phyloP scores from a whole-genome alignment of 2,113 vertebrate species.

The Cardinalis cardinalis region DNA sequence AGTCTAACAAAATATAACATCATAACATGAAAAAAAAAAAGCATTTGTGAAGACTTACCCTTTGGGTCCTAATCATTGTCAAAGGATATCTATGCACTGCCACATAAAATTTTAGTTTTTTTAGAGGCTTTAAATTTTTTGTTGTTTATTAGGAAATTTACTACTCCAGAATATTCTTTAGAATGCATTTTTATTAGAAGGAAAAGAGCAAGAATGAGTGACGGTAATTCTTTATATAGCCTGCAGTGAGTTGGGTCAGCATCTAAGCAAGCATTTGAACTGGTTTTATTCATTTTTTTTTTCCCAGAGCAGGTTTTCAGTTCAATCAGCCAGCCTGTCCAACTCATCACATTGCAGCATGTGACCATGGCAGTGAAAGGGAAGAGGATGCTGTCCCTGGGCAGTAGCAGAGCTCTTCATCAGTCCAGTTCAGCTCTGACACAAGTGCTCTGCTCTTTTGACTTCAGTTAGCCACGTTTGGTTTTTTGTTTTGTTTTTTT shows the following conservation, averaged over 20 bases:
- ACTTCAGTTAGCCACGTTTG: neutral
- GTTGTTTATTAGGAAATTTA: neutral
- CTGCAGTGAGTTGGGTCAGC: neutral
- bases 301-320: neutral
- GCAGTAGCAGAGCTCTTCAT: neutral
- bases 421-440: neutral
- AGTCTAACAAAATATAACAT: neutral
- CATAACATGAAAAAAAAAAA: neutral
- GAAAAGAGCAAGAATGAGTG: neutral
- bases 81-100: neutral
- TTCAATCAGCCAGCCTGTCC: neutral
- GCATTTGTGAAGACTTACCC: accelerated
- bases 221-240: neutral
- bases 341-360: neutral
- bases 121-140: neutral
- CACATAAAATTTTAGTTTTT: neutral
- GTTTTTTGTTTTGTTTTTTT: neutral
- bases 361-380: neutral
- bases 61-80: neutral
- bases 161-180: neutral
- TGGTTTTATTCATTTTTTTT: accelerated
- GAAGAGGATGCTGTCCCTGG: neutral
- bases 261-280: neutral
- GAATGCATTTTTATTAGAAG: neutral
- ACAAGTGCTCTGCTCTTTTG: neutral